A percentile compares a stretch with the other conserved stretches of the same genome.
Evolutionary conservation across 2,797 vertebrate species (phyloP).

Genomic region (Ambastaia sidthimunki): DNA sequence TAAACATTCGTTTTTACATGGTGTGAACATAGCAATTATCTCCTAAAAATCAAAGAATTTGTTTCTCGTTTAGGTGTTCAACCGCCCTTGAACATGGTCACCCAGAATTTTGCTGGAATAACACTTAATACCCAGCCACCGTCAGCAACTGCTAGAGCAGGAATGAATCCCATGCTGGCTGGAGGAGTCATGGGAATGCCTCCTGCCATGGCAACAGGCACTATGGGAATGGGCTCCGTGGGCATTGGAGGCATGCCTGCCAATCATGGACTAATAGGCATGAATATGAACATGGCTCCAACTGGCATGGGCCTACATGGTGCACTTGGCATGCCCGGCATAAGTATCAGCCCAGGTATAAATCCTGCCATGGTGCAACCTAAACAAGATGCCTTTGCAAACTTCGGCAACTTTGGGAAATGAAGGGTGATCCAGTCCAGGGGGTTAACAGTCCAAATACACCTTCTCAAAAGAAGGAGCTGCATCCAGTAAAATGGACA

Average conservation of each 20-base stretch:
- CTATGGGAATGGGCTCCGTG: constrained; percentile 60
- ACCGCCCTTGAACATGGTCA: constrained; percentile 86
- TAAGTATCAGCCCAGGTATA: constrained; percentile 76
- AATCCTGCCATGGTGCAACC: constrained; percentile 83
- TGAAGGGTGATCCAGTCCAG: constrained; percentile 69
- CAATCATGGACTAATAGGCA: constrained; percentile 76
- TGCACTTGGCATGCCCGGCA: constrained; percentile 76
- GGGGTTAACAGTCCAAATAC: constrained; percentile 49
- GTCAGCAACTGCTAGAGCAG: constrained; percentile 79
- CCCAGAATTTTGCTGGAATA: constrained; percentile 90
- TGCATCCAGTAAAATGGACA: constrained; percentile 58
- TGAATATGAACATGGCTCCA: constrained; percentile 79
- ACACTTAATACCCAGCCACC: constrained; percentile 85
- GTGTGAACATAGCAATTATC: neutral
- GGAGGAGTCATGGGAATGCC: constrained; percentile 79
- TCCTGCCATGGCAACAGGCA: constrained; percentile 74
- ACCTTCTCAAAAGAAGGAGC: constrained; percentile 49
- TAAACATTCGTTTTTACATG: neutral
- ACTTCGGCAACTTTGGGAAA: constrained; percentile 99
- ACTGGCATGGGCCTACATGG: constrained; percentile 81
- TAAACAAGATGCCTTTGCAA: constrained; percentile 99
- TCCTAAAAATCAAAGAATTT: neutral
- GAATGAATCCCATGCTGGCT: constrained; percentile 77
- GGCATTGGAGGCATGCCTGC: constrained; percentile 69
- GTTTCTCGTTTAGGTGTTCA: constrained; percentile 78